phyloP scores from a whole-genome alignment of 2,888 invertebrate species.

The Homarus gammarus region DNA sequence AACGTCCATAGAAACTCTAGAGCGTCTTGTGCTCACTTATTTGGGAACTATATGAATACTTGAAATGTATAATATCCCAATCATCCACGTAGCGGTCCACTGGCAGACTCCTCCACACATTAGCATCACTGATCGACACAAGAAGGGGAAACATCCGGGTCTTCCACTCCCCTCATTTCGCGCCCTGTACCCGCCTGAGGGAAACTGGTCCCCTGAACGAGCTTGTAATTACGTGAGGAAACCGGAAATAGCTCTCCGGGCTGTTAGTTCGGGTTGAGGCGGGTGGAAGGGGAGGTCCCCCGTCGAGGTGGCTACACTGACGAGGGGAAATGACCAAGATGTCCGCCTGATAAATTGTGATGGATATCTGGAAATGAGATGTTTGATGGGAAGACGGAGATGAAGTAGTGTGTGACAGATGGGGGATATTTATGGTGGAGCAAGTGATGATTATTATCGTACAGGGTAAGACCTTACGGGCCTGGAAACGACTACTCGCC shows the following conservation, averaged over 20 bases:
- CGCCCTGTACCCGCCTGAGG: not conserved
- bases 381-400: conserved; percentile 8
- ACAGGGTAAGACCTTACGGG: too few species aligned
- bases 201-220: not conserved
- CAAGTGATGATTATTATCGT: too few species aligned
- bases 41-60: too few species aligned
- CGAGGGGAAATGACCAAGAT: not conserved
- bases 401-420: not conserved
- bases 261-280: not conserved
- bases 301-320: not conserved
- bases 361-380: conserved; percentile 16
- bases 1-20: too few species aligned
- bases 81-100: too few species aligned
- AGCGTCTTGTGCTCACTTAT: too few species aligned
- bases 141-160: not conserved
- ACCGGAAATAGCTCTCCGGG: not conserved
- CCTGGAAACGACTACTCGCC: too few species aligned
- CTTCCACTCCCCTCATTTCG: not conserved
- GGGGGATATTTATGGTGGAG: too few species aligned
- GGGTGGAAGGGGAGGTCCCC: not conserved
- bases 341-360: conserved; percentile 21
- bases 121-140: not conserved
- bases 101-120: too few species aligned
- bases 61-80: too few species aligned
- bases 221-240: not conserved